A percentile compares a stretch with the other conserved stretches of the same genome.
phyloP scores from a whole-genome alignment of 2,113 vertebrate species.

The Oncorhynchus kisutch region DNA sequence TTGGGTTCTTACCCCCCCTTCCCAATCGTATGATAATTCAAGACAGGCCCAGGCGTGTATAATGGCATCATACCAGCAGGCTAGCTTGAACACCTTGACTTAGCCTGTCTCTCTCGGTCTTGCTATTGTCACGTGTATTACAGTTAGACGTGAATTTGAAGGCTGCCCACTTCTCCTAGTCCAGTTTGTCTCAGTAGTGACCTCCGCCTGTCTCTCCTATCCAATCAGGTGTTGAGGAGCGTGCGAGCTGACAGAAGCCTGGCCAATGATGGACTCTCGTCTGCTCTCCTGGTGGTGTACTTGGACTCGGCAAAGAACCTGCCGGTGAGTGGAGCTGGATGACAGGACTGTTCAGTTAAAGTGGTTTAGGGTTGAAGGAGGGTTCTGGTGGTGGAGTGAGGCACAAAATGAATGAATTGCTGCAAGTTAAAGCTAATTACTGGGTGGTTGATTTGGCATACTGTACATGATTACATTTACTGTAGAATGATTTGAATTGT shows the following conservation, averaged over 20 bases:
- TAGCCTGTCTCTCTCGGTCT: too few species aligned
- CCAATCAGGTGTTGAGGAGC: constrained; percentile 80
- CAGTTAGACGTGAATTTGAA: background rate
- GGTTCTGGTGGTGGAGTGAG: background rate
- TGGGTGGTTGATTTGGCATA: background rate
- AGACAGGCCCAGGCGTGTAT: too few species aligned
- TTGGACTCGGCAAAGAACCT: constrained; percentile 93
- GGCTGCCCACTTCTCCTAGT: background rate
- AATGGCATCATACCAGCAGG: too few species aligned
- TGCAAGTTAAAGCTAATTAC: background rate
- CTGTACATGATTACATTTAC: background rate
- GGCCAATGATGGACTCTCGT: constrained; percentile 87
- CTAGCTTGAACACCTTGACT: too few species aligned
- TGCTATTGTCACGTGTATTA: background rate
- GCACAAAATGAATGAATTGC: background rate
- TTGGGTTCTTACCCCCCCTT: background rate
- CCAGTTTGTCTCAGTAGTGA: background rate
- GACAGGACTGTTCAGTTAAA: background rate
- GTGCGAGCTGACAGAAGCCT: constrained; percentile 87
- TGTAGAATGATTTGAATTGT: background rate
- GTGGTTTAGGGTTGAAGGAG: background rate
- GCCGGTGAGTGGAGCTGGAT: constrained; percentile 79
- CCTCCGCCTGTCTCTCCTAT: background rate
- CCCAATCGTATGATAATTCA: background rate
- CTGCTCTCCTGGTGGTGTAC: constrained; percentile 89